Conservation (phyloP, 2,888 invertebrate species). For the Hoplodrina ambigua region DNA sequence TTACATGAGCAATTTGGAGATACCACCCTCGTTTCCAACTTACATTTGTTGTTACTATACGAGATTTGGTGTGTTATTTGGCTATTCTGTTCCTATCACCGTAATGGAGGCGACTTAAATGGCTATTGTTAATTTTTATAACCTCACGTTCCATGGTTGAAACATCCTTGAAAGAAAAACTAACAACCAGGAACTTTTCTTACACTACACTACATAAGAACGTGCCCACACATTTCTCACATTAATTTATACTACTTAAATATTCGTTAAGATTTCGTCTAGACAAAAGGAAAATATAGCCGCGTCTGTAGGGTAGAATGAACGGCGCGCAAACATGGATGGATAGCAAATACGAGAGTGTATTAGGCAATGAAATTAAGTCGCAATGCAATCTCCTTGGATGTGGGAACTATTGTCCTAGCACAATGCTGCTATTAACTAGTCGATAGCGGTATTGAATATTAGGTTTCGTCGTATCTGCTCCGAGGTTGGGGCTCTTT, state of each 20-base stretch:
- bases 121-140: constrained; percentile 3
- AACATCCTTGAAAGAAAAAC: not conserved
- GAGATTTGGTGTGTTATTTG: constrained; percentile 66
- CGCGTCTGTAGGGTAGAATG: constrained; percentile 81
- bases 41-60: constrained; percentile 78
- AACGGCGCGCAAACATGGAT: constrained; percentile 85
- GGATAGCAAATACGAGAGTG: constrained; percentile 85
- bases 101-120: not conserved
- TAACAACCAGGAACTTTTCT: not conserved
- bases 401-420: constrained; percentile 70
- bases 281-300: constrained; percentile 90
- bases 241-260: constrained; percentile 80
- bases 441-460: constrained; percentile 63
- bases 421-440: constrained; percentile 60
- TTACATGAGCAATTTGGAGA: constrained; percentile 90
- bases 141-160: not conserved
- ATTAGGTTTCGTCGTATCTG: constrained; percentile 58
- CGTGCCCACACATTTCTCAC: constrained; percentile 58
- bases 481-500: constrained; percentile 36
- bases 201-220: constrained; percentile 7
- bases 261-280: constrained; percentile 90
- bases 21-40: constrained; percentile 81
- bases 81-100: constrained; percentile 42
- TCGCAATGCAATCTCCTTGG: constrained; percentile 82
- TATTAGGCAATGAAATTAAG: constrained; percentile 89